Conservation (phyloP, 2,113 vertebrate species). For the Nematolebias whitei region DNA sequence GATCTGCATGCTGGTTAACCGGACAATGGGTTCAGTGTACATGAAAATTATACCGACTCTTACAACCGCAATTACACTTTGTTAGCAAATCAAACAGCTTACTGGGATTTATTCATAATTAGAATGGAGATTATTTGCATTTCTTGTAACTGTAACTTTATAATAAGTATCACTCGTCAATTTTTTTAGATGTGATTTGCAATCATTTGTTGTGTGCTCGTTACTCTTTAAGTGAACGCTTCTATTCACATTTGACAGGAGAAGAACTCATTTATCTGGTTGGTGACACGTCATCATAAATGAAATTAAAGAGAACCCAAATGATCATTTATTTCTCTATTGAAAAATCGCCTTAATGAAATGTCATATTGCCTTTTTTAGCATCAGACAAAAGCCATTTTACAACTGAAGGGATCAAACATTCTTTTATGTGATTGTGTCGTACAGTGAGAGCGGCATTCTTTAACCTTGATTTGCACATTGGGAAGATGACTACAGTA, state of each 20-base stretch:
- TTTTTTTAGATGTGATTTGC: too few relatives aligned
- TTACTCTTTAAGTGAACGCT: too few relatives aligned
- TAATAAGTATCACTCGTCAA: too few relatives aligned
- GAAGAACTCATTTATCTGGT: constrained; percentile 1
- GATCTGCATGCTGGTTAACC: not conserved
- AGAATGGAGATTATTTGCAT: too few relatives aligned
- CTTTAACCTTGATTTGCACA: too few relatives aligned
- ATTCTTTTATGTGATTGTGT: too few relatives aligned
- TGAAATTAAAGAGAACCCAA: constrained; percentile 22
- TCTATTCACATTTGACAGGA: not conserved
- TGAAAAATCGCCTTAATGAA: not conserved
- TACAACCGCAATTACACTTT: constrained; percentile 7
- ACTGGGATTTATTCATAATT: not conserved
- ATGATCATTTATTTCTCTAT: constrained; percentile 15
- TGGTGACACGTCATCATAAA: constrained; percentile 46
- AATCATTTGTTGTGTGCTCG: too few relatives aligned
- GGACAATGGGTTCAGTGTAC: constrained; percentile 27
- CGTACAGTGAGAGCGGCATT: too few relatives aligned
- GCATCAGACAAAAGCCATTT: too few relatives aligned
- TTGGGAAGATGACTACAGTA: too few relatives aligned
- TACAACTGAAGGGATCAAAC: too few relatives aligned
- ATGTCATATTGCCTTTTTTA: too few relatives aligned
- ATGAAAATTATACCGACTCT: not conserved
- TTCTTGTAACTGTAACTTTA: not conserved
- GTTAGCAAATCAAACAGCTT: constrained; percentile 10